Evolutionary conservation across 2,113 vertebrate genomes (phyloP), one percentile per base, ranked within the genome.

Genomic region (Ranitomeya variabilis): DNA sequence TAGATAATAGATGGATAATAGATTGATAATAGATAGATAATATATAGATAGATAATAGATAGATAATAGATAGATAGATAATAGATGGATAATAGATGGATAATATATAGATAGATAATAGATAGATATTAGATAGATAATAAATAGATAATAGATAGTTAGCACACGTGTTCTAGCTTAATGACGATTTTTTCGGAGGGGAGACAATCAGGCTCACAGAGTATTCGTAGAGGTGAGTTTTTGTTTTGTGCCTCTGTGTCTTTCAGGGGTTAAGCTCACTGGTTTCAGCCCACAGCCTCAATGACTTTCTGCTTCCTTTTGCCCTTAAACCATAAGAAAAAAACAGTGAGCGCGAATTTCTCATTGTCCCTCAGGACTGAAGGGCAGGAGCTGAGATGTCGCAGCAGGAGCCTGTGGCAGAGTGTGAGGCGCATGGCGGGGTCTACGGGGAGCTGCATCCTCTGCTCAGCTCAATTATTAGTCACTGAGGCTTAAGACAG

Each of bases 281-380:
- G 45, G 69, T 69, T 83, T 52, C 19, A 67, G 81, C n/a, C 18
- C 3, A 9, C 26, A 19, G 80, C 23, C 21, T 66, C 3, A 0
- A 66, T 45, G 37, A n/a, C 64, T 83, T 23, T 71, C 13, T 71
- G 45, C 59, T 31, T 85, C 54, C 66, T 26, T 51, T 67, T 73
- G 80, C 80, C 66, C 52, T 71, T 55, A 85, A n/a, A 85, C 54
- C 66, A 71, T 80, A 16, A 59, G 8, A 45, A 45, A 23, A 23
- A 23, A 69, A 69, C 54, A 57, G n/a, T 18, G 54, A 85, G 67
- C 73, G 83, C 5, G 83, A 73, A 85, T 45, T 74, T 73, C 76
- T 85, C 67, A 73, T 16, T 6, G 51, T 74, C 83, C 83, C 83
- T 45, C 13, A 85, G 83, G 83, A 74, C n/a, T 57, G 69, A 85